Evolutionary conservation across 2,113 vertebrate species (phyloP).

Genomic region (Cynoglossus semilaevis): DNA sequence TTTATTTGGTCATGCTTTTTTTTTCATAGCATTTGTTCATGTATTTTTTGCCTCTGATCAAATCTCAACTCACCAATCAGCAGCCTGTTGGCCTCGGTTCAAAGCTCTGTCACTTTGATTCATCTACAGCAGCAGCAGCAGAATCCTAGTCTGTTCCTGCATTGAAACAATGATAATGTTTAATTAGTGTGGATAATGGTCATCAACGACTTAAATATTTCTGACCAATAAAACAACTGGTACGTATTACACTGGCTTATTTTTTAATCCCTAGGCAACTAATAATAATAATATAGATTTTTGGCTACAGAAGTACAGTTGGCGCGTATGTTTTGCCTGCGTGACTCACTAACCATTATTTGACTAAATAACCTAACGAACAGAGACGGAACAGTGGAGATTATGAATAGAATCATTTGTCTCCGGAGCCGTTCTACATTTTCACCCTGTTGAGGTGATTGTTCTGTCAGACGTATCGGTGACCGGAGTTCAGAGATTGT

Average conservation of each 20-base stretch:
- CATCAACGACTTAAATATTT: constrained; percentile 13
- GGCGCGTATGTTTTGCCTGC: constrained; percentile 6
- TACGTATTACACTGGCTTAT: too few species aligned
- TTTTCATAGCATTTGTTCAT: constrained; percentile 43
- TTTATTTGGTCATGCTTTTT: constrained; percentile 72
- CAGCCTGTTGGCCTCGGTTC: background rate
- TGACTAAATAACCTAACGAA: too few species aligned
- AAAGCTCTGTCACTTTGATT: background rate
- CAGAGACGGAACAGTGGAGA: background rate
- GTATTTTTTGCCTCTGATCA: constrained; percentile 41
- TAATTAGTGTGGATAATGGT: constrained; percentile 9
- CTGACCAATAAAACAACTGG: background rate
- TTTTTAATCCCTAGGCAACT: too few species aligned
- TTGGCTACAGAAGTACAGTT: background rate
- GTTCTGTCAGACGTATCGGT: constrained; percentile 46
- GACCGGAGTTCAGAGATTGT: constrained; percentile 67
- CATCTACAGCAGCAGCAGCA: background rate
- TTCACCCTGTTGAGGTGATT: constrained; percentile 39
- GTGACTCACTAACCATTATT: constrained; percentile 14
- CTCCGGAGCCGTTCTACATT: constrained; percentile 12
- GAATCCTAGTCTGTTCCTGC: too few species aligned
- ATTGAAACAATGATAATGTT: constrained; percentile 11
- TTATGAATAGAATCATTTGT: too few species aligned
- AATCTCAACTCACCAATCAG: constrained; percentile 18
- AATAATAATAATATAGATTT: background rate